Base-by-base conservation (phyloP, 2,113 vertebrate genomes). In the Lophochroa leadbeateri region DNA sequence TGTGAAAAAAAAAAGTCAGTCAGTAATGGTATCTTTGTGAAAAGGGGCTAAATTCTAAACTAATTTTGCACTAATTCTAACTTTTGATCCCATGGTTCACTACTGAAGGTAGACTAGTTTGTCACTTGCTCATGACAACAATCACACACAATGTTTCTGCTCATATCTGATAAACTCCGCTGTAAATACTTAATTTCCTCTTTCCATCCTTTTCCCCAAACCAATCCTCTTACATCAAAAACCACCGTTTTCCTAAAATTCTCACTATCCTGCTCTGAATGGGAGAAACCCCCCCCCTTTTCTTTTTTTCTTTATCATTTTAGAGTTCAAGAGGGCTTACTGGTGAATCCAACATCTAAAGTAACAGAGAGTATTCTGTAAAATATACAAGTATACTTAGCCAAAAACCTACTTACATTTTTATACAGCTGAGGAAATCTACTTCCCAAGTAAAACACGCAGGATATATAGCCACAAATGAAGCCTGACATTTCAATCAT, bases 361-460 rank as follows among this genome's bases (percentile, higher is more conserved):
- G 77, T 39, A 90, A 9, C 17, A 46, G 33, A 46, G 63, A 58
- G 39, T 5, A 29, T 35, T 79, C 25, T 64, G n/a, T 52, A 27
- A 83, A 92, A 53, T 11, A 43, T 4, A 46, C 9, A 52, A 19
- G 21, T 21, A 5, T 46, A 29, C 55, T 65, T 52, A 81, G 53
- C 37, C 84, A 92, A 88, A 92, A 83, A 91, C 18, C 33, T 65
- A 96, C 98, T 97, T 96, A 97, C 76, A 23, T 98, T 98, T 98
- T 98, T 98, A 81, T 97, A 94, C 44, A 98, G 97, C 95, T 98
- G 98, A 27, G 97, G 98, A 91, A 98, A 97, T 71, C 96, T 94
- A 41, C 98, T 98, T 80, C 97, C 94, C 93, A 98, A 97, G 95
- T 98, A 98, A 95, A 98, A 98, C 49, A 97, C 49, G 8, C 97